Evolutionary conservation across 2,888 invertebrate genomes (phyloP), one percentile per base, ranked within the genome.

Genomic region (Tetrapedia diversipes): DNA sequence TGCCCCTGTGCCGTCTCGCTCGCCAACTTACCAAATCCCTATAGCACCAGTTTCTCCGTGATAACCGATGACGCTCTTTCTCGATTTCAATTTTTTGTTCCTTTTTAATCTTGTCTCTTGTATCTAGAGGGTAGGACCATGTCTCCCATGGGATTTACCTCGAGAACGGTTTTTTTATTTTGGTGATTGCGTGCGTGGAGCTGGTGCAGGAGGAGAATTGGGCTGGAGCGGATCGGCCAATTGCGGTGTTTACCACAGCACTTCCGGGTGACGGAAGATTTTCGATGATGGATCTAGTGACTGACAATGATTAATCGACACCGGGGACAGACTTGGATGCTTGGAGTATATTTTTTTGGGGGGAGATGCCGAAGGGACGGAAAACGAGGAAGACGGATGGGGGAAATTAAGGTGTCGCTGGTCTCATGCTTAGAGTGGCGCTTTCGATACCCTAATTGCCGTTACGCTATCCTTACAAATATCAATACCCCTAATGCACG

Each of bases 241-340:
- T 49, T 16, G 37, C 1, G 7, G 1, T 39, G 49, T 61, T 37
- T 37, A 8, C 27, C 43, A 60, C n/a, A 59, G 22, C n/a, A 51
- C 59, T 60, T 70, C 65, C 43, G 51, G 32, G 51, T 57, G 57
- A 61, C 39, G 65, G 65, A 56, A 73, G 80, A 68, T 78, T 68
- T 66, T 76, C 74, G 43, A 29, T 67, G 72, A 77, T 79, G 67
- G 80, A 78, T 82, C 72, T 65, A 67, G 68, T 59, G 66, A 63
- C 66, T 81, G 83, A 81, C 81, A 82, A 79, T 79, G 83, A 83
- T 83, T 79, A 82, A 83, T 83, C 64, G 79, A 39, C 63, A 4
- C 1, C 41, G 63, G 59, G 67, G 81, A 64, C 71, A 73, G 47
- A 57, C 16, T 11, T 32, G 56, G 22, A 7, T 6, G 45, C 63